phyloP scores from a whole-genome alignment of 1,140 invertebrate genomes.

The Drosophila chauvacae region DNA sequence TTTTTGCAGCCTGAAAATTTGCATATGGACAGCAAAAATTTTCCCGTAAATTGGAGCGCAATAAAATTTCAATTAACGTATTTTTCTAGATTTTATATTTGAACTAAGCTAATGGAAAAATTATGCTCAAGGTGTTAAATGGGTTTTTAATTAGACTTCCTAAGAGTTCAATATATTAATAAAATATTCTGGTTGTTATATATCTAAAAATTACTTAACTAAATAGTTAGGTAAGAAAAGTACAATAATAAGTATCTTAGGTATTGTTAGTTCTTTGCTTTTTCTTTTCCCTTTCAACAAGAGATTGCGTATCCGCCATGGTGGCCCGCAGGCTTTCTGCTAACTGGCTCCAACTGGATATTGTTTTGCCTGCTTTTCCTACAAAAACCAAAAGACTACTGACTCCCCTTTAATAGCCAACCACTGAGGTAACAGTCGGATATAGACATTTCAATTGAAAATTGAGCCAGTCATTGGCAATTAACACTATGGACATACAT shows the following conservation, averaged over 20 bases:
- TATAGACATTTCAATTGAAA: constrained; percentile 57
- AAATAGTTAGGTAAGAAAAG: not conserved
- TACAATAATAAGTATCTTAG: not conserved
- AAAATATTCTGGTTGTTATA: not conserved
- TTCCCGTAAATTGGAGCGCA: constrained; percentile 31
- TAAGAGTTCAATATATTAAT: not conserved
- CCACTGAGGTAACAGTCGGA: constrained; percentile 37
- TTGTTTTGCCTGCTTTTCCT: constrained; percentile 14
- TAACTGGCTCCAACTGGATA: constrained; percentile 44
- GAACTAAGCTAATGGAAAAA: not conserved
- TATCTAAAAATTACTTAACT: not conserved
- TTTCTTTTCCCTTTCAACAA: not conserved
- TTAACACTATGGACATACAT: constrained; percentile 57
- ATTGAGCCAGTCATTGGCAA: constrained; percentile 52
- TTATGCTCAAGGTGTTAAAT: not conserved
- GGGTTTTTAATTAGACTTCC: not conserved
- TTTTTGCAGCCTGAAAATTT: not conserved
- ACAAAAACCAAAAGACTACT: not conserved
- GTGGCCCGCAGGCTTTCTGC: not conserved
- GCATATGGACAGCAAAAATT: not conserved
- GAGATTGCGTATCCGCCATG: constrained; percentile 11
- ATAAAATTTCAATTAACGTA: constrained; percentile 20
- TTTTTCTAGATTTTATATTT: constrained; percentile 7
- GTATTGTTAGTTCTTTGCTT: not conserved
- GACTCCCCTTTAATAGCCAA: not conserved